A percentile compares a stretch with the other conserved stretches of the same genome.
Evolutionary conservation across 2,113 vertebrate species (phyloP).

Genomic region (Odontophorus gujanensis): DNA sequence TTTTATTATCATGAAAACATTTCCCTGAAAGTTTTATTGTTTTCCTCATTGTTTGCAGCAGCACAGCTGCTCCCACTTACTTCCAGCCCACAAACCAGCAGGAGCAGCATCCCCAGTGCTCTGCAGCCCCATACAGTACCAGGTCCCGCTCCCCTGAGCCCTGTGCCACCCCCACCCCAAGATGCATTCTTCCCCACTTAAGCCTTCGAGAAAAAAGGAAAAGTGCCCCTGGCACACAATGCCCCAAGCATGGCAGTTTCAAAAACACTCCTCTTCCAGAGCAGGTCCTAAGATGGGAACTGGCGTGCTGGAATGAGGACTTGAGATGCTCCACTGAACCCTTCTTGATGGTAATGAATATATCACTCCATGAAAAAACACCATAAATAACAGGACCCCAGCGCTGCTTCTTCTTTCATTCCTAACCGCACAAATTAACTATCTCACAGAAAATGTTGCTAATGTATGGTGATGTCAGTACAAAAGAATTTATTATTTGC

Average conservation of each 20-base stretch:
- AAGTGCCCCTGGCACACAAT: background rate
- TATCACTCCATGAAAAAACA: background rate
- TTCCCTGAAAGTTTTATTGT: background rate
- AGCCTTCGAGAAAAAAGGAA: background rate
- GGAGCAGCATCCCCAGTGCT: background rate
- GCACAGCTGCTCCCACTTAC: constrained; percentile 56
- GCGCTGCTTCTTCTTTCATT: background rate
- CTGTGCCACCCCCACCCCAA: background rate
- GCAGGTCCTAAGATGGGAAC: background rate
- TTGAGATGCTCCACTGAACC: background rate
- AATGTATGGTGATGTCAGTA: background rate
- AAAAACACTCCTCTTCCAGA: background rate
- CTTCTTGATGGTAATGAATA: background rate
- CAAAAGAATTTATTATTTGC: constrained; percentile 34
- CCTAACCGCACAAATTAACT: background rate
- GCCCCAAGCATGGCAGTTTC: background rate
- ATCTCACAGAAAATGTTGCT: background rate
- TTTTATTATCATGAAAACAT: background rate
- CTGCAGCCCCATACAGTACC: background rate
- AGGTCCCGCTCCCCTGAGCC: accelerated
- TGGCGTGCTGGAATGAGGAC: background rate
- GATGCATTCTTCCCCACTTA: background rate
- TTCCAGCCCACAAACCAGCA: background rate
- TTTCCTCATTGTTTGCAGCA: background rate
- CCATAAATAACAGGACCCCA: background rate